Evolutionary conservation across 2,797 vertebrate species (phyloP), one percentile per base, ranked within the genome.

Genomic region (Crocodylus rhombifer): DNA sequence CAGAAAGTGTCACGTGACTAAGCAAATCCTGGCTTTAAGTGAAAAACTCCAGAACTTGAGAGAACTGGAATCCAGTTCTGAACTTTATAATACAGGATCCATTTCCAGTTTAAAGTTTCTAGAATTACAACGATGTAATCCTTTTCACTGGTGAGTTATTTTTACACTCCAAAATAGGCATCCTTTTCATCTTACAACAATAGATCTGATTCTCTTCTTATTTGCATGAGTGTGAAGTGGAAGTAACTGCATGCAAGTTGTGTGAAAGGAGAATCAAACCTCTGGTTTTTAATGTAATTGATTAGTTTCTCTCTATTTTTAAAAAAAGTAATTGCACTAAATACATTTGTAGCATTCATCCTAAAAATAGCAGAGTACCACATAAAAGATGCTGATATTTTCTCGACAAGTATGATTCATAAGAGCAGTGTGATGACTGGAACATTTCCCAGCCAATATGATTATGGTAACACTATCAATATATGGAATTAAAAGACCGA

Each of bases 381-480:
- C 64, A 77, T 88, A 88, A 95, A 95, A 87, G 82, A 82, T 51
- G 51, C 63, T 87, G 93, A 89, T 2, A 7, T 86, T 96, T 91
- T 90, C 84, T 92, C 86, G 94, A 95, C 86, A 96, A 96, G 86
- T 82, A 80, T 95, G 92, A 93, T 95, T 95, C 95, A 95, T 87
- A 91, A 95, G 56, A 96, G 25, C 82, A 93, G 86, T 89, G 92
- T 94, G 91, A 90, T 86, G 92, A 87, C 89, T 96, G 93, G 95
- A 96, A 96, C 91, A 93, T 94, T 94, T 96, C 89, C 92, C 92
- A 94, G 92, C 78, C 91, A 94, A 95, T 95, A 81, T 92, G 86
- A 95, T 95, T 95, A 88, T 82, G 76, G 88, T 94, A 94, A 91
- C 92, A 96, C 88, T 86, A 84, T 95, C 84, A 62, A 84, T 93